Percentiles rank a stretch among this genome's conserved stretches.
phyloP scores from a whole-genome alignment of 2,797 vertebrate species.

The Selene dorsalis region DNA sequence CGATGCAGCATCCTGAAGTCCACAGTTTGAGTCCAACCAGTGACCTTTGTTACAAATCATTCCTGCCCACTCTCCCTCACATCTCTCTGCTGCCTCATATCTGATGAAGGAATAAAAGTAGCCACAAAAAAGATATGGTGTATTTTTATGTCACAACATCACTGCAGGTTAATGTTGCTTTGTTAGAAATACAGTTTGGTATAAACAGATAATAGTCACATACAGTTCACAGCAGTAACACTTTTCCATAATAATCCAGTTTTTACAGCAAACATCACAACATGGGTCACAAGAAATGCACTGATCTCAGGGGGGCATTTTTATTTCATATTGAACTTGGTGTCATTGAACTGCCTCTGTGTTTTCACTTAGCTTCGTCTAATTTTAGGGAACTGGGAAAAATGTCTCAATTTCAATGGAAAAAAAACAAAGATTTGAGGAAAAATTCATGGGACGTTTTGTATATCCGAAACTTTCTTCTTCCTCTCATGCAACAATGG shows the following conservation, averaged over 20 bases:
- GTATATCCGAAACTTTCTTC: neutral
- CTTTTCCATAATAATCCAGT: neutral
- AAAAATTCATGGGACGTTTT: neutral
- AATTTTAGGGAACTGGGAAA: neutral
- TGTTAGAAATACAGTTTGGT: neutral
- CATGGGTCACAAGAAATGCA: neutral
- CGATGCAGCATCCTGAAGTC: neutral
- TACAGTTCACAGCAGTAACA: neutral
- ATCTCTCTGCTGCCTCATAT: neutral
- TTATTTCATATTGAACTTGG: neutral
- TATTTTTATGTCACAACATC: neutral
- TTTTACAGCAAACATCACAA: neutral
- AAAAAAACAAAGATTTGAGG: neutral
- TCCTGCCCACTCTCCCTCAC: neutral
- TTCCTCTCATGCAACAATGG: neutral
- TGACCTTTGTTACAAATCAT: neutral
- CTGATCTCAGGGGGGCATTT: neutral
- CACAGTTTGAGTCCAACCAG: too few species aligned
- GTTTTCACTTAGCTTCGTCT: too few species aligned
- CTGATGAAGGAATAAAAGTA: neutral
- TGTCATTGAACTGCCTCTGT: neutral
- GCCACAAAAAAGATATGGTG: neutral
- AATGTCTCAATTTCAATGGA: neutral
- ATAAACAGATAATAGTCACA: neutral
- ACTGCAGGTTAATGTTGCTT: neutral